Conservation (phyloP, 2,888 invertebrate species). For the Cerceris rybyensis region DNA sequence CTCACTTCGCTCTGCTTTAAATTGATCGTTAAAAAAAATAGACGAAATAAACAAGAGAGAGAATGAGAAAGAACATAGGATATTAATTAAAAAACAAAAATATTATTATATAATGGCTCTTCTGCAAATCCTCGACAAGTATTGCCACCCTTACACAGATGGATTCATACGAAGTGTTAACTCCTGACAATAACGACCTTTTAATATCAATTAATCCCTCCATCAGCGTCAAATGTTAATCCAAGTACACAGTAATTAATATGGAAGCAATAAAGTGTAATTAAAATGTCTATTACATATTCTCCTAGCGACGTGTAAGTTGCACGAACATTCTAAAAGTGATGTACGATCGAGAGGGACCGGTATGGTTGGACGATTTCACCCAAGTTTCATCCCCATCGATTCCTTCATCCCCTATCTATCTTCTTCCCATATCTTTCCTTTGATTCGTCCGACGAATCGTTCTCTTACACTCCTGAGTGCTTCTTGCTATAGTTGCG, state of each 20-base stretch:
- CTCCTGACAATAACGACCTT: slow-evolving; percentile 59
- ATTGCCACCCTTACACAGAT: slow-evolving; percentile 69
- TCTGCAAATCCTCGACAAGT: slow-evolving; percentile 64
- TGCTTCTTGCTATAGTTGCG: too few relatives aligned
- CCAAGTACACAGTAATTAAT: slow-evolving; percentile 65
- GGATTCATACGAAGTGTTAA: slow-evolving; percentile 64
- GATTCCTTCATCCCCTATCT: slow-evolving; percentile 9
- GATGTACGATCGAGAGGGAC: slow-evolving; percentile 42
- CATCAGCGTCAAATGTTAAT: slow-evolving; percentile 52
- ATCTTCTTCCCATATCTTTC: slow-evolving; percentile 21
- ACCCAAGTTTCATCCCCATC: slow-evolving; percentile 18
- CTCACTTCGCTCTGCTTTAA: too few relatives aligned
- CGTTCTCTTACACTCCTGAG: too few relatives aligned
- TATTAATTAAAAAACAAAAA: slow-evolving; percentile 75
- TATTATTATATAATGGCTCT: slow-evolving; percentile 72
- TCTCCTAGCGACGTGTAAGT: slow-evolving; percentile 58
- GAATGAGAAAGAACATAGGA: slow-evolving; percentile 60
- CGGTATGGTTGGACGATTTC: slow-evolving; percentile 41
- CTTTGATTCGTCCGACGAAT: background rate
- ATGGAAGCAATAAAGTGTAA: slow-evolving; percentile 70
- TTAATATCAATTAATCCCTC: slow-evolving; percentile 46
- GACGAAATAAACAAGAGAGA: background rate
- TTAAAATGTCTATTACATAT: slow-evolving; percentile 56
- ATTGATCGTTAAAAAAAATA: too few relatives aligned
- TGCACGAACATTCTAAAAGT: slow-evolving; percentile 54